Conservation (phyloP, 2,113 vertebrate genomes). For the human (Homo sapiens) region DNA sequence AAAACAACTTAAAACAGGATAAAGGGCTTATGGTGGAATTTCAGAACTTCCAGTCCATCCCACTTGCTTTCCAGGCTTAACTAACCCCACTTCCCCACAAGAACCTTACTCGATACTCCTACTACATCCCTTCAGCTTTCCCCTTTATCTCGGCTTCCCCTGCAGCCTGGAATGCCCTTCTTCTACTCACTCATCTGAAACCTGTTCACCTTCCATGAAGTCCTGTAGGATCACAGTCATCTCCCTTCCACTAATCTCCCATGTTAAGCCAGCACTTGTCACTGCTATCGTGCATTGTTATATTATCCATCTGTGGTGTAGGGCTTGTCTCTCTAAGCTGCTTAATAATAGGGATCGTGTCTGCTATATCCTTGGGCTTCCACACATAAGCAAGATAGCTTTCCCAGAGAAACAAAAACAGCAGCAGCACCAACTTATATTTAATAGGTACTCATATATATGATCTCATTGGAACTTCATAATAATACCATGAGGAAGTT, state of each 20-base stretch:
- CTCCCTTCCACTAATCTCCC: neutral
- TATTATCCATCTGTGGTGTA: fast-evolving
- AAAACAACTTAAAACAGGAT: constrained; percentile 16
- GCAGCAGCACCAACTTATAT: neutral
- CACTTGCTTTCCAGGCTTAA: neutral
- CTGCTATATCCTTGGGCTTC: neutral
- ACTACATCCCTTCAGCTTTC: neutral
- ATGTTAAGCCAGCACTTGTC: neutral
- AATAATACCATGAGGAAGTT: neutral
- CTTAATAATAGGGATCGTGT: neutral
- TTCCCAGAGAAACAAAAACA: neutral
- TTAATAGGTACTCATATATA: neutral
- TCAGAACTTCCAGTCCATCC: neutral
- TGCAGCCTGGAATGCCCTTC: neutral
- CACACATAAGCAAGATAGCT: neutral
- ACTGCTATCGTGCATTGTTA: fast-evolving
- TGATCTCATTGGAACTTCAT: neutral
- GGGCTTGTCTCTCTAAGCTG: neutral
- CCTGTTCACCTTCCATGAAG: neutral
- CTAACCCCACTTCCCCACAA: neutral
- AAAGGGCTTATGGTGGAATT: constrained; percentile 42
- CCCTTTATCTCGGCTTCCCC: neutral
- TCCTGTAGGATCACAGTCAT: neutral
- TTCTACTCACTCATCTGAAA: neutral
- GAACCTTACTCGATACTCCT: neutral